phyloP scores from a whole-genome alignment of 1,140 invertebrate species.

The Aphaenogaster floridana region DNA sequence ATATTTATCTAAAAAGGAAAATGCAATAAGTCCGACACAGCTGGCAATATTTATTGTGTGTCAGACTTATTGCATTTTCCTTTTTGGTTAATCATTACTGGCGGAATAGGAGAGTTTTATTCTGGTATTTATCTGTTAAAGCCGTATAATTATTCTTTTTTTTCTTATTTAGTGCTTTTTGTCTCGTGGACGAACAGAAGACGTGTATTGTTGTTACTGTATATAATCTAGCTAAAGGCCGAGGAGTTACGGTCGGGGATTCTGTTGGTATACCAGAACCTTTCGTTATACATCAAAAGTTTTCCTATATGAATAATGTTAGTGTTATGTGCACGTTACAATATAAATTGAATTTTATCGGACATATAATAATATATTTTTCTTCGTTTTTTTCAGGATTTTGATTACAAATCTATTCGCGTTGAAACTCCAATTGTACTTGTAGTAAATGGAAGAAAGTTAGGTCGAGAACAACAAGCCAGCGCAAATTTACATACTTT shows the following conservation, averaged over 20 bases:
- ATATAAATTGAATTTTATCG: background rate
- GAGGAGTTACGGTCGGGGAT: constrained; percentile 95
- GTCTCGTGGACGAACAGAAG: constrained; percentile 91
- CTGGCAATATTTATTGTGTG: no score
- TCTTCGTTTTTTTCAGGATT: constrained; percentile 88
- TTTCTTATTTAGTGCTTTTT: constrained; percentile 91
- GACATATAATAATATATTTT: constrained; percentile 52
- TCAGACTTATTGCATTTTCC: no score
- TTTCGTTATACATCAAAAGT: constrained; percentile 88
- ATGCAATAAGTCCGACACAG: no score
- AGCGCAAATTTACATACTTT: constrained; percentile 86
- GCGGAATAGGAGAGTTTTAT: no score
- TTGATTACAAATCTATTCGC: constrained; percentile 91
- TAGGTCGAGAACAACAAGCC: constrained; percentile 91
- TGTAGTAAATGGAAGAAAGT: constrained; percentile 92
- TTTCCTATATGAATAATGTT: constrained; percentile 89
- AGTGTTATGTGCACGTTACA: constrained; percentile 70
- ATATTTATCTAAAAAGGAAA: background rate
- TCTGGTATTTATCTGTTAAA: constrained; percentile 19
- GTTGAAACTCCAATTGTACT: constrained; percentile 92
- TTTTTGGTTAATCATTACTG: no score
- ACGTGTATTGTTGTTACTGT: constrained; percentile 92
- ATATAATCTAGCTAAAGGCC: constrained; percentile 94
- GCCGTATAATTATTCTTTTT: constrained; percentile 54
- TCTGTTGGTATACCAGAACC: constrained; percentile 94